These are phyloP conservation scores for Porites australiensis DNA, from an alignment of 64 coral and sea anemone genomes.

Conservation along the genomic window DNA sequence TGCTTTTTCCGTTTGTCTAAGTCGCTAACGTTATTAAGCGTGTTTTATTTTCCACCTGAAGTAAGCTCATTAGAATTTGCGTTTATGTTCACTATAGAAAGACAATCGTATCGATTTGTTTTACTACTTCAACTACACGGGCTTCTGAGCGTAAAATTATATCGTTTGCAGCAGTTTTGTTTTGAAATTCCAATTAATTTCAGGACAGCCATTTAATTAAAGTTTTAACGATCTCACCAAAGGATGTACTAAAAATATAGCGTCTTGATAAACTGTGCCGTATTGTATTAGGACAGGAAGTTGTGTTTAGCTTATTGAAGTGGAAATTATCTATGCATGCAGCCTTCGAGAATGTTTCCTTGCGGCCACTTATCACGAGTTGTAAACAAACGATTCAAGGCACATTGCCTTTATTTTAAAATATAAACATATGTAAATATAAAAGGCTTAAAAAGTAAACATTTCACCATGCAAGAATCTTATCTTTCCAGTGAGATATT, in stretches of 20 bases:
- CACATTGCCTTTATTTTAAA: neutral
- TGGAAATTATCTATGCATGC: neutral
- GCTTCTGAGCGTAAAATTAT: too few species aligned
- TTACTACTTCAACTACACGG: too few species aligned
- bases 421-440: neutral
- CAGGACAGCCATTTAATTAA: too few species aligned
- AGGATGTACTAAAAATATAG: neutral
- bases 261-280: neutral
- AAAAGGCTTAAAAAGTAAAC: neutral
- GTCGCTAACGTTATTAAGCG: neutral
- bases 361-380: neutral
- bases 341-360: neutral
- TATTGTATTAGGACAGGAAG: neutral
- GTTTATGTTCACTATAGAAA: neutral
- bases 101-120: neutral
- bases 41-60: neutral
- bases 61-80: neutral
- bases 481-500: conserved; percentile 9
- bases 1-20: neutral
- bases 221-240: too few species aligned
- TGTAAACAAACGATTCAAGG: conserved; percentile 9
- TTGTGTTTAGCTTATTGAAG: neutral
- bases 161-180: too few species aligned
- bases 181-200: too few species aligned
- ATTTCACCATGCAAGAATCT: neutral